phyloP scores from a whole-genome alignment of 2,113 vertebrate species.

The Tylochromis polylepis region DNA sequence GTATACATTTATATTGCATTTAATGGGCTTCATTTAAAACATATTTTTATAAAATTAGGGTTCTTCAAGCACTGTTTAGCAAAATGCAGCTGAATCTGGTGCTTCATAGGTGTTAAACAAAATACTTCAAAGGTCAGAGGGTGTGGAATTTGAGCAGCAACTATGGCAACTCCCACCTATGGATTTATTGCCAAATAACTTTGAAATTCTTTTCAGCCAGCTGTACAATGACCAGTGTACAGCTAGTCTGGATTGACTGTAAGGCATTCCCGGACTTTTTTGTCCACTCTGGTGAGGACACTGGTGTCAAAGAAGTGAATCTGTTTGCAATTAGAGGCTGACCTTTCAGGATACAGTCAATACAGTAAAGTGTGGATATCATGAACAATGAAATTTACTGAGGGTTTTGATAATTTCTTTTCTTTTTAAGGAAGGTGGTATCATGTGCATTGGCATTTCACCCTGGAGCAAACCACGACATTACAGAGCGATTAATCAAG shows the following conservation, averaged over 20 bases:
- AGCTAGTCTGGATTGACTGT: not conserved
- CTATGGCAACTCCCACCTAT: not conserved
- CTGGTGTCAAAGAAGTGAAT: not conserved
- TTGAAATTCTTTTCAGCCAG: not conserved
- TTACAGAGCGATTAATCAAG: conserved; percentile 39
- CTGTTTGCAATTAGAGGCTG: not conserved
- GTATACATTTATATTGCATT: not conserved
- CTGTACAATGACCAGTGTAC: not conserved
- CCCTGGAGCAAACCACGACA: not conserved
- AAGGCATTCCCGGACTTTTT: not conserved
- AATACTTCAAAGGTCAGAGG: no score
- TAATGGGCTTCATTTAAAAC: not conserved
- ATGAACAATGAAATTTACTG: not conserved
- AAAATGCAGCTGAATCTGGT: not conserved
- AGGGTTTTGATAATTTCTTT: not conserved
- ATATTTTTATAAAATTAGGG: not conserved
- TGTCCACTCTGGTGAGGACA: not conserved
- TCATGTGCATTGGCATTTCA: not conserved
- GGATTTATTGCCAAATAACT: not conserved
- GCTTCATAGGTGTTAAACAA: not conserved
- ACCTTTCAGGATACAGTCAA: not conserved
- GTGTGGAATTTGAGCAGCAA: no score
- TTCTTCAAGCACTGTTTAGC: not conserved
- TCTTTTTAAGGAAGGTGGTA: not conserved
- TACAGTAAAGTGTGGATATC: not conserved